These are phyloP conservation scores for Perithous albicinctus DNA, from an alignment of 2,888 invertebrate genomes.

Conservation along the genomic window DNA sequence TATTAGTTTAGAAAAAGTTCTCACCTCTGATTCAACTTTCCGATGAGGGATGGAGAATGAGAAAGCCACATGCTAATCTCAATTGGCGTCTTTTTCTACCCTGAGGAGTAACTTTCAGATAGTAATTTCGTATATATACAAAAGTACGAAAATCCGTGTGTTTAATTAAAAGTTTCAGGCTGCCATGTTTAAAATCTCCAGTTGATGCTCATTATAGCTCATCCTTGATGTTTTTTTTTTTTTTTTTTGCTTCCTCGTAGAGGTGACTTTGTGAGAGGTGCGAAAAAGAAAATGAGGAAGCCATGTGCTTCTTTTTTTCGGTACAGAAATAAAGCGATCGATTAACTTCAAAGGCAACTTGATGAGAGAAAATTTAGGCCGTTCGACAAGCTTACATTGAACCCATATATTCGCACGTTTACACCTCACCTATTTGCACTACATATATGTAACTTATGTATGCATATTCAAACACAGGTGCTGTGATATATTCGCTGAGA, in stretches of 20 bases:
- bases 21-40: no score
- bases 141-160: no score
- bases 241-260: neutral
- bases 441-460: slow-evolving; percentile 8
- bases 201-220: neutral
- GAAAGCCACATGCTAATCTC: no score
- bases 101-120: no score
- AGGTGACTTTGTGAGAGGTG: neutral
- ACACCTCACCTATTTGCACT: neutral
- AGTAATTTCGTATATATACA: no score
- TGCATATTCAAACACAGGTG: neutral
- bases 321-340: slow-evolving; percentile 39
- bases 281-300: neutral
- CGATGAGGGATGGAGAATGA: no score
- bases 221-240: no score
- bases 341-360: slow-evolving; percentile 52
- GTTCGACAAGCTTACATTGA: slow-evolving; percentile 19
- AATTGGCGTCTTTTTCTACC: no score
- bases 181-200: neutral
- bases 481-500: slow-evolving; percentile 31
- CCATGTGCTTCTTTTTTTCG: neutral
- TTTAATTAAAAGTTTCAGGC: no score
- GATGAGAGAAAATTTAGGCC: slow-evolving; percentile 41
- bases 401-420: slow-evolving; percentile 2
- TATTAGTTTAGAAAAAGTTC: no score